Evolutionary conservation across 2,888 invertebrate genomes (phyloP), one percentile per base, ranked within the genome.

Genomic region (Diadegma fenestrale): DNA sequence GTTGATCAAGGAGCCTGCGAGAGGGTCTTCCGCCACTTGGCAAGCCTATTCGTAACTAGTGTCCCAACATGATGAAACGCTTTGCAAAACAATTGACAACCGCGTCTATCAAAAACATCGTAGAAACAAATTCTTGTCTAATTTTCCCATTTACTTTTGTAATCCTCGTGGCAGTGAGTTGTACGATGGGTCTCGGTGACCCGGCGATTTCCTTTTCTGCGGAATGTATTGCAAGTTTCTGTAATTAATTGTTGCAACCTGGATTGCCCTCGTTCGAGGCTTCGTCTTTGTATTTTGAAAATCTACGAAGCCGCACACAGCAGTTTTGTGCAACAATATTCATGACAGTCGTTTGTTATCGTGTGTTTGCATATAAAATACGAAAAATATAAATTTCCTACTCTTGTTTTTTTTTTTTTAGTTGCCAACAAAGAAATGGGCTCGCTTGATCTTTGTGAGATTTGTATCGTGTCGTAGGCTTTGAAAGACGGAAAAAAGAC

Each of bases 1-100:
- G 64, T 51, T 82, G 79, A 82, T 85, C 85, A 82, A 85, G 82
- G 82, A 37, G 51, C 63, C 30, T 43, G 30, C n/a, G n/a, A 33
- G 54, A 68, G 84, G 73, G 73, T 69, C 72, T 69, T 63, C 73
- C 33, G 37, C 33, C 54, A 72, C 58, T 54, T 19, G 66, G 33
- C 8, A 19, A 58, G 19, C 37, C 17, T 58, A 41, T 26, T 63
- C 45, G 33, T 54, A 26, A 61, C n/a, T 8, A 61, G 33, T 51
- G 68, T 33, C 69, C 71, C 37, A 64, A 66, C 17, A 26, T 77
- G 84, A 58, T 26, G 61, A 68, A 72, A 64, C 7, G 14, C 8
- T 19, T 41, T 41, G 19, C 26, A 41, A 45, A 63, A 22, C 58
- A 61, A 61, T 3, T 7, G 41, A 22, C 12, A 33, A 19, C 10